A percentile compares a stretch with the other conserved stretches of the same genome.
Conservation (phyloP, 2,797 vertebrate genomes). For the Chaunax sp. region DNA sequence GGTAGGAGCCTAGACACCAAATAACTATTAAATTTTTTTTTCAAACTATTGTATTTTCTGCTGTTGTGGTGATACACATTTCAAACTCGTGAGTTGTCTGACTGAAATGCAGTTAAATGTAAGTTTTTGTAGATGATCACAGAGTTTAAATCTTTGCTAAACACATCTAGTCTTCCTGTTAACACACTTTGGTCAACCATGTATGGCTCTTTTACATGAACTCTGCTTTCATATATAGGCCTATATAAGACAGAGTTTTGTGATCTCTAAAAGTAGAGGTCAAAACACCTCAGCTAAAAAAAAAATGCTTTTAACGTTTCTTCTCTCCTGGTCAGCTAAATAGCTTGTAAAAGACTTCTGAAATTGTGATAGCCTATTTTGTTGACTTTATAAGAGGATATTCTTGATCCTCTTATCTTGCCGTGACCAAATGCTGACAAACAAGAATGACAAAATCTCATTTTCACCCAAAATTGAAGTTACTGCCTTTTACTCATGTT, state of each 20-base stretch:
- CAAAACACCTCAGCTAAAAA: conserved; percentile 19
- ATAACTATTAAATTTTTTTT: no score
- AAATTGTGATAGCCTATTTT: conserved; percentile 35
- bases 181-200: background rate
- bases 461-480: conserved; percentile 47
- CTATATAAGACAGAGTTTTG: background rate
- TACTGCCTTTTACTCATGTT: conserved; percentile 12
- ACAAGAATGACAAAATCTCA: conserved; percentile 44
- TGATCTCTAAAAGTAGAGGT: conserved; percentile 1
- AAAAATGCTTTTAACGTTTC: conserved; percentile 19
- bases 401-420: conserved; percentile 63
- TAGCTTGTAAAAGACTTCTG: conserved; percentile 39
- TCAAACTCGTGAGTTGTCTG: no score
- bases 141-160: background rate
- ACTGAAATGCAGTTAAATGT: no score
- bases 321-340: conserved; percentile 27
- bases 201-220: background rate
- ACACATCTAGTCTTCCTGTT: background rate
- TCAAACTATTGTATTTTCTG: no score
- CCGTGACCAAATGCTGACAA: conserved; percentile 56
- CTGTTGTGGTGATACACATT: no score
- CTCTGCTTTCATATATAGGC: background rate
- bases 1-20: no score
- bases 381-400: conserved; percentile 62
- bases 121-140: no score